Conservation (phyloP, 2,113 vertebrate genomes). For the Merops nubicus region DNA sequence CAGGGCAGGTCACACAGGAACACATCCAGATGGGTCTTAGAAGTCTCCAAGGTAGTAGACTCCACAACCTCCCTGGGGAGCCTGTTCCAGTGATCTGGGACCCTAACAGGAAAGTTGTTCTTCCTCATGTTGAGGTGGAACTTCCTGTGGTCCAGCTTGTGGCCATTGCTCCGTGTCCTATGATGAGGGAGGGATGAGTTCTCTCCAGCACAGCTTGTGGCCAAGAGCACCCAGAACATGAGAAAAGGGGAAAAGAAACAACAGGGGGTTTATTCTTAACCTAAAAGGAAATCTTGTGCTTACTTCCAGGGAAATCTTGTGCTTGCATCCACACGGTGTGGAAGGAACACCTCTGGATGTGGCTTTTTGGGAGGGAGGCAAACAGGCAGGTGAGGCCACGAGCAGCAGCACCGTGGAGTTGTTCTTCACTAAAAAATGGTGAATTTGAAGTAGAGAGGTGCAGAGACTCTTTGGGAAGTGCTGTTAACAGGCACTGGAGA, state of each 20-base stretch:
- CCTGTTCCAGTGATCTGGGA: too few relatives aligned
- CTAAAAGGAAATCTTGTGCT: fast-evolving
- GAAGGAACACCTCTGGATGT: background rate
- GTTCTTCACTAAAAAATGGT: background rate
- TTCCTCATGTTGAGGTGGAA: too few relatives aligned
- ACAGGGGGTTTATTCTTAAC: background rate
- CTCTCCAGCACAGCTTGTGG: background rate
- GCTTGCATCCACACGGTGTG: fast-evolving
- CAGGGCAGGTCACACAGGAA: too few relatives aligned
- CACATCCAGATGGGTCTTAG: too few relatives aligned
- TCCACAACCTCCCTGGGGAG: too few relatives aligned
- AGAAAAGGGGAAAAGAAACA: background rate
- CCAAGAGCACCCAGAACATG: background rate
- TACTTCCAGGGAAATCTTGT: fast-evolving
- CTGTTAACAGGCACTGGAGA: background rate
- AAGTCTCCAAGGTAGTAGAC: too few relatives aligned
- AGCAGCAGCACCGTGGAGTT: background rate
- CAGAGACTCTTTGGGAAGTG: background rate
- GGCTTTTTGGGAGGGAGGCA: background rate
- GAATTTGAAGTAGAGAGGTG: background rate
- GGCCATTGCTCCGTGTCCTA: too few relatives aligned
- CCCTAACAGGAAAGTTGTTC: too few relatives aligned
- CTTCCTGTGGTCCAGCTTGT: too few relatives aligned
- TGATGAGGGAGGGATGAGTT: background rate
- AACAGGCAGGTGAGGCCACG: background rate